Evolutionary conservation across 1,140 invertebrate species (phyloP).

Genomic region (Whitmania pigra): DNA sequence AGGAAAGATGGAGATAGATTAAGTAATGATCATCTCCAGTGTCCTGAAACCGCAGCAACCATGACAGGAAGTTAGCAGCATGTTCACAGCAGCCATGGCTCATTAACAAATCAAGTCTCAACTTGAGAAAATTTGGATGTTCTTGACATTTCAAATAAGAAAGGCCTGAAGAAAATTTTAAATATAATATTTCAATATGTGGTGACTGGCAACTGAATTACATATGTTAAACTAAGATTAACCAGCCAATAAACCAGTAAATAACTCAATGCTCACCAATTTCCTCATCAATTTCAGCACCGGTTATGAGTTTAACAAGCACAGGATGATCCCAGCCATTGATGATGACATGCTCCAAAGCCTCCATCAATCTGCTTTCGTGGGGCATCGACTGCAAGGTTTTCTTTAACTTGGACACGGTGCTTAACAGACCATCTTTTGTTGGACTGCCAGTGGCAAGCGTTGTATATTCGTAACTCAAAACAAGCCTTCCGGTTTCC

Average conservation of each 20-base stretch:
- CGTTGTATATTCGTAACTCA: slow-evolving; percentile 2
- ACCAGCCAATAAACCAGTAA: too few relatives aligned
- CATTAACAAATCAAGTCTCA: slow-evolving; percentile 2
- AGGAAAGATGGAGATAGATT: not conserved
- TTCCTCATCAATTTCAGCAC: not conserved
- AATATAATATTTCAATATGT: not conserved
- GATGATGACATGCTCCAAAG: not conserved
- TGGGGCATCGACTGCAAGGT: not conserved
- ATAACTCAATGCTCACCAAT: not conserved
- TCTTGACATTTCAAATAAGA: slow-evolving; percentile 8
- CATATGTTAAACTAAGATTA: too few relatives aligned
- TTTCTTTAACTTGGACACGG: not conserved
- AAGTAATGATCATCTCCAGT: not conserved
- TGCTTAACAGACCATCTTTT: slow-evolving; percentile 1
- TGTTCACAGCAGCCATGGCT: not conserved
- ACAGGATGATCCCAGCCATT: slow-evolving; percentile 1
- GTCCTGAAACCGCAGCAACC: not conserved
- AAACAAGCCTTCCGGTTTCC: slow-evolving; percentile 6
- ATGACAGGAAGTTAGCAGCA: not conserved
- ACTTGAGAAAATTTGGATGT: not conserved
- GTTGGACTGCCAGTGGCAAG: not conserved
- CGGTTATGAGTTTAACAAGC: slow-evolving; percentile 5
- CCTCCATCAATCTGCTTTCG: not conserved
- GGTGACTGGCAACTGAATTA: too few relatives aligned
- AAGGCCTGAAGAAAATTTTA: not conserved